A percentile compares a stretch with the other conserved stretches of the same genome.
These are phyloP conservation scores for Venusia cambrica DNA, from an alignment of 2,888 invertebrate genomes.

Conservation along the genomic window DNA sequence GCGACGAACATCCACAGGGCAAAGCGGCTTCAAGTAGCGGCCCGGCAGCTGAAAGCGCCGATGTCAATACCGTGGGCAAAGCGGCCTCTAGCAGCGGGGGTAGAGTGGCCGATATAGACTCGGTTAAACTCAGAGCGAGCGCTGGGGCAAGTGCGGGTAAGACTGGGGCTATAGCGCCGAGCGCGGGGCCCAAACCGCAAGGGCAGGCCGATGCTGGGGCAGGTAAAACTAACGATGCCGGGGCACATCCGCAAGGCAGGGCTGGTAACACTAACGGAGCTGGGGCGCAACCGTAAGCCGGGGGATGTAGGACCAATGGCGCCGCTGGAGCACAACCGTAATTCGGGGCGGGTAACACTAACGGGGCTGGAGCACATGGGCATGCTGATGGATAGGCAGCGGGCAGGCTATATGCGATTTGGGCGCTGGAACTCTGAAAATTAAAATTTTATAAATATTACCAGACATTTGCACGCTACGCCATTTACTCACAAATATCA, in stretches of 20 bases:
- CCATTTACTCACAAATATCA: too few species aligned
- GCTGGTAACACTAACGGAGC: conserved; percentile 18
- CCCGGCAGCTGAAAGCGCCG: conserved; percentile 45
- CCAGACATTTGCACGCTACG: too few species aligned
- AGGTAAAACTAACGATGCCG: conserved; percentile 26
- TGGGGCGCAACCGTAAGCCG: conserved; percentile 17
- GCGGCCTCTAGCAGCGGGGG: conserved; percentile 47
- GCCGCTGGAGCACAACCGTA: conserved; percentile 4
- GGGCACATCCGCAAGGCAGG: too few species aligned
- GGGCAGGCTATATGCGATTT: conserved; percentile 22
- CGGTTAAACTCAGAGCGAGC: conserved; percentile 36
- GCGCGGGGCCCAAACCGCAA: conserved; percentile 19
- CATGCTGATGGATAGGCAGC: conserved; percentile 9
- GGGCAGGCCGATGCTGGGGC: conserved; percentile 17
- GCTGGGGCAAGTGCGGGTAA: conserved; percentile 38
- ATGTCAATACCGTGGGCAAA: conserved; percentile 45
- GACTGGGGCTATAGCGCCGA: conserved; percentile 35
- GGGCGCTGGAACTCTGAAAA: conserved; percentile 25
- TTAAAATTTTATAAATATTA: too few species aligned
- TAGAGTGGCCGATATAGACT: conserved; percentile 35
- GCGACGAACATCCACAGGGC: conserved; percentile 17
- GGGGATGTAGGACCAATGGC: conserved; percentile 3
- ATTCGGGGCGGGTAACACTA: conserved; percentile 3
- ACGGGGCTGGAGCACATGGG: conserved; percentile 7
- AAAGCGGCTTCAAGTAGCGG: conserved; percentile 44